phyloP scores from a whole-genome alignment of 2,797 vertebrate species.

The Enteromius mattozi region DNA sequence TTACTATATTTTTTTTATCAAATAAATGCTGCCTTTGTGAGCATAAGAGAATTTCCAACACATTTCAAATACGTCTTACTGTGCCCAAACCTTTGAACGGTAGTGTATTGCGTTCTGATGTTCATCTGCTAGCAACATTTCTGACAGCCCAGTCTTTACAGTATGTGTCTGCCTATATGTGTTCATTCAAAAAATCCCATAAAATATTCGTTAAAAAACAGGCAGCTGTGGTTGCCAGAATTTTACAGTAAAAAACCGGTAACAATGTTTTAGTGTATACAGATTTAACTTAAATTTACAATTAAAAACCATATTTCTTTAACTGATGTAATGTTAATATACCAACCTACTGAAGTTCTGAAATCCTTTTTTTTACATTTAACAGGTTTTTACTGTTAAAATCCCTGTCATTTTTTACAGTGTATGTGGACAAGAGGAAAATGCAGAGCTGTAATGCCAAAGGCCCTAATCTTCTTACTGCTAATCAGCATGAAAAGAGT shows the following conservation, averaged over 20 bases:
- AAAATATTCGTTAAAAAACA: too few species aligned
- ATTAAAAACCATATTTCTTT: too few species aligned
- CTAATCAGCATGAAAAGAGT: constrained; percentile 70
- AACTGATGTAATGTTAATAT: too few species aligned
- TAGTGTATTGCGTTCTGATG: not conserved
- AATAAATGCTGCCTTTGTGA: not conserved
- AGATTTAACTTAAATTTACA: too few species aligned
- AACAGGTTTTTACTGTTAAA: too few species aligned
- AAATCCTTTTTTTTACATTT: too few species aligned
- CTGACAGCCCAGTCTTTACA: not conserved
- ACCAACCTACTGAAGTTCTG: too few species aligned
- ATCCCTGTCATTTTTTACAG: too few species aligned
- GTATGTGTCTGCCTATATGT: constrained; percentile 42
- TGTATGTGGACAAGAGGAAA: constrained; percentile 39
- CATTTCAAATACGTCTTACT: not conserved
- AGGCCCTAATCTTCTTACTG: constrained; percentile 73
- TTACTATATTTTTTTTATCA: not conserved
- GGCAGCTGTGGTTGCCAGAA: too few species aligned
- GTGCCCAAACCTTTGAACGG: not conserved
- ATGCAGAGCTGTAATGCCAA: constrained; percentile 75
- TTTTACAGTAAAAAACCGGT: too few species aligned
- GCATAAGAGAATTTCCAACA: not conserved
- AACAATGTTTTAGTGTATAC: too few species aligned
- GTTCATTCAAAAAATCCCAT: not conserved
- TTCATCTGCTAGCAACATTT: not conserved